Base-by-base conservation (phyloP, 2,888 invertebrate species). In the Clostera curtula region DNA sequence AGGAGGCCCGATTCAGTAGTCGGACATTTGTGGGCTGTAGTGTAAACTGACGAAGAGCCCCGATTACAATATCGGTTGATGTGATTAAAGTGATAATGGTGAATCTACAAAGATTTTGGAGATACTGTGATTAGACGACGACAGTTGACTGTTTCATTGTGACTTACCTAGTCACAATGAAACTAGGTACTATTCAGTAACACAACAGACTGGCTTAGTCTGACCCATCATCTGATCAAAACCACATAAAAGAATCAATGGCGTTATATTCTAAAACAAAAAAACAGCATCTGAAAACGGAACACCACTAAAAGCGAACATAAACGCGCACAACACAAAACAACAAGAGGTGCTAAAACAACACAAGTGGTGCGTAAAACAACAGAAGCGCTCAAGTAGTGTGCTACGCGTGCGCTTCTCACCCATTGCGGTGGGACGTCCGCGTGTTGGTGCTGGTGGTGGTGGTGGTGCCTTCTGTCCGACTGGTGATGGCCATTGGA, bases 401-500 rank as follows among this genome's bases (percentile, higher is more conserved):
- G 13, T 9, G 19, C 5, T 19, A 16, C 16, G 24, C 10, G 27
- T 26, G 22, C 24, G 19, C 21, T 57, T 33, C 61, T 62, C 62
- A 62, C 63, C 63, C 77, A 77, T 71, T 77, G 77, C 43, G 80
- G 80, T 29, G 82, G 82, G 30, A 83, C 80, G 52, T 83, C 82
- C 20, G 83, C 83, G 73, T 79, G 82, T 57, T 77, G 83, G 47
- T 79, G 80, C 23, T 75, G 77, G 7, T 72, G 69, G 31, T 64
- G 73, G 40, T 69, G 71, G 32, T 69, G 72, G 40, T 75, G 77
- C 27, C 79, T 60, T 23, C 79, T 47, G 63, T 77, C 77, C 13
- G 69, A 65, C 60, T 75, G 77, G 57, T 80, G 83, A 67, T 82
- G 82, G 27, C 79, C 79, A 69, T 79, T 76, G 43, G 74, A 58